phyloP scores from a whole-genome alignment of 2,113 vertebrate species.

The Salvelinus fontinalis region DNA sequence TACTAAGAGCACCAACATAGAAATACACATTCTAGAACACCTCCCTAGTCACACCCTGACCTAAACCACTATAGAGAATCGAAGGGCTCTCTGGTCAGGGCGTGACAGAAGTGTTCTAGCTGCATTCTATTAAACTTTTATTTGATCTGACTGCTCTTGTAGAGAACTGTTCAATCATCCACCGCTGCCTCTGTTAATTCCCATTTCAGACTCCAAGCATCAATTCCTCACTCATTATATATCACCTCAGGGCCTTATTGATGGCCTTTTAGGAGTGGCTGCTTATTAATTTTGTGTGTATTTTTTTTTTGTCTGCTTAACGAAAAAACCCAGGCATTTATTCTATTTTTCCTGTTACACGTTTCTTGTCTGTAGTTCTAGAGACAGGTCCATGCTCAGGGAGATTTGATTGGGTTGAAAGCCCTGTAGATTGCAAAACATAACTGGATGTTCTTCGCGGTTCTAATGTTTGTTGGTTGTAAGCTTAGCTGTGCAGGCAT shows the following conservation, averaged over 20 bases:
- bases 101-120: conserved; percentile 7
- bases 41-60: too few relatives aligned
- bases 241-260: conserved; percentile 15
- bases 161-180: conserved; percentile 13
- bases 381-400: background rate
- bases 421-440: conserved; percentile 17
- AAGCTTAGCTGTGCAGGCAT: conserved; percentile 35
- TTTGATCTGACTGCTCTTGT: conserved; percentile 12
- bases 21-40: too few relatives aligned
- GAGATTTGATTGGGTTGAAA: background rate
- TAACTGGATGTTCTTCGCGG: conserved; percentile 29
- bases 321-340: background rate
- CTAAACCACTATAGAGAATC: too few relatives aligned
- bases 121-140: conserved; percentile 1
- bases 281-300: background rate
- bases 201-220: background rate
- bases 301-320: too few relatives aligned
- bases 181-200: conserved; percentile 8
- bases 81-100: too few relatives aligned
- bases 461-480: conserved; percentile 23
- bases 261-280: conserved; percentile 13
- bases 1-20: too few relatives aligned
- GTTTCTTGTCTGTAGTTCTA: conserved; percentile 16
- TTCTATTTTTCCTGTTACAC: conserved; percentile 33
- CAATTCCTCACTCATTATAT: conserved; percentile 11